Base-by-base conservation (phyloP, 2,113 vertebrate species). In the Bufo gargarizans region DNA sequence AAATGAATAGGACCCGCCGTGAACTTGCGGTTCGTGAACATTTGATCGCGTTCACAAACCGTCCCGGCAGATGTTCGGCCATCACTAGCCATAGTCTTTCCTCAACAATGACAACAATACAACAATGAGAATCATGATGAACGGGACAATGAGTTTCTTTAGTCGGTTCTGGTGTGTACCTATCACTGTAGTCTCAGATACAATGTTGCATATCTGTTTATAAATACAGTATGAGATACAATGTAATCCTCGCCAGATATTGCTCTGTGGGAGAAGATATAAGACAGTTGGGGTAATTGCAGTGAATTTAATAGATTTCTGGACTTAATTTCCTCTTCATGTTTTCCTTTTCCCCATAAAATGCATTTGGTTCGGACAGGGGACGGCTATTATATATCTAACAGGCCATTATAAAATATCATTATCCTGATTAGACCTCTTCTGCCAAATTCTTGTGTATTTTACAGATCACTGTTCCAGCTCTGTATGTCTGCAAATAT, bases 391-490 rank as follows among this genome's bases (percentile, higher is more conserved):
- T 86, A 63, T 77, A 86, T 78, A 53, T 78, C 59, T 79, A 67
- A 50, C 20, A 69, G 61, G 59, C 49, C 20, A 43, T 79, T 86
- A 79, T 67, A 79, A 69, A 53, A 79, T 45, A 67, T 53, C 59
- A 86, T 69, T 79, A 80, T 65, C 53, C 85, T 6, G 85, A 65
- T 63, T 77, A 13, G 9, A 19, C 47, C 56, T 20, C 63, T 59
- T 65, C 85, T 69, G 77, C 49, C 85, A 86, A 79, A 67, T 67
- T 63, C 85, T 77, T 53, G 85, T 77, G 76, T 78, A 49, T 79
- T 80, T 86, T 69, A 69, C 85, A 43, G 61, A 86, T 80, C 45
- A 16, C 58, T 1, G 20, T 45, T 79, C 76, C 85, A 13, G 22
- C 76, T 12, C 85, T 10, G 59, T 49, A 33, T 67, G 76, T 50